These are phyloP conservation scores for Drosophila sp. DNA, from an alignment of 1,140 invertebrate species.

Conservation along the genomic window DNA sequence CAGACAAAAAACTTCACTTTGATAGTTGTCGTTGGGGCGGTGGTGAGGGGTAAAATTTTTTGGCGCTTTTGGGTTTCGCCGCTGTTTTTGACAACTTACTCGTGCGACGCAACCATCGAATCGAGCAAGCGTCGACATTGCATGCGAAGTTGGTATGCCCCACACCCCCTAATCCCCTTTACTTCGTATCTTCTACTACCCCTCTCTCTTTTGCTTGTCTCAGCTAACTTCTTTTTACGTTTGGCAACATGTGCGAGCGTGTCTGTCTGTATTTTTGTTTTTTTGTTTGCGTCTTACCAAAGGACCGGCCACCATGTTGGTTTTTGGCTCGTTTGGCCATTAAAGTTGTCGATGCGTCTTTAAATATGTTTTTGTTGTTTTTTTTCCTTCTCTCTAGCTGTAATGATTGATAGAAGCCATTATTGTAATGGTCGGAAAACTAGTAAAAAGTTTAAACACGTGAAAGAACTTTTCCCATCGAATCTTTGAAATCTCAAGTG, in stretches of 20 bases:
- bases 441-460: slow-evolving; percentile 11
- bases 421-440: slow-evolving; percentile 12
- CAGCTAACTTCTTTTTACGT: slow-evolving; percentile 38
- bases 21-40: slow-evolving; percentile 38
- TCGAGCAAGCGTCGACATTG: slow-evolving; percentile 9
- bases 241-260: slow-evolving; percentile 66
- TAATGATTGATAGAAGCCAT: slow-evolving; percentile 31
- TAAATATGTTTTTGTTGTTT: slow-evolving; percentile 47
- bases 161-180: slow-evolving; percentile 3
- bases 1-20: slow-evolving; percentile 68
- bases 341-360: slow-evolving; percentile 52
- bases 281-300: slow-evolving; percentile 2
- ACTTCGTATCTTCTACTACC: background rate
- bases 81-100: slow-evolving; percentile 75
- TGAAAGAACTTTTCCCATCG: background rate
- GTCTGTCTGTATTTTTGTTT: slow-evolving; percentile 11
- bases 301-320: slow-evolving; percentile 36
- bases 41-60: slow-evolving; percentile 46
- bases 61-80: slow-evolving; percentile 64
- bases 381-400: slow-evolving; percentile 42
- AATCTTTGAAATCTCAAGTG: too few relatives aligned
- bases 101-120: slow-evolving; percentile 46
- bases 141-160: slow-evolving; percentile 22
- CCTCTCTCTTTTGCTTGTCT: background rate
- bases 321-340: slow-evolving; percentile 44